Percentiles rank a stretch among this genome's conserved stretches.
Evolutionary conservation across 2,888 invertebrate species (phyloP).

Genomic region (Eurytoma californica): DNA sequence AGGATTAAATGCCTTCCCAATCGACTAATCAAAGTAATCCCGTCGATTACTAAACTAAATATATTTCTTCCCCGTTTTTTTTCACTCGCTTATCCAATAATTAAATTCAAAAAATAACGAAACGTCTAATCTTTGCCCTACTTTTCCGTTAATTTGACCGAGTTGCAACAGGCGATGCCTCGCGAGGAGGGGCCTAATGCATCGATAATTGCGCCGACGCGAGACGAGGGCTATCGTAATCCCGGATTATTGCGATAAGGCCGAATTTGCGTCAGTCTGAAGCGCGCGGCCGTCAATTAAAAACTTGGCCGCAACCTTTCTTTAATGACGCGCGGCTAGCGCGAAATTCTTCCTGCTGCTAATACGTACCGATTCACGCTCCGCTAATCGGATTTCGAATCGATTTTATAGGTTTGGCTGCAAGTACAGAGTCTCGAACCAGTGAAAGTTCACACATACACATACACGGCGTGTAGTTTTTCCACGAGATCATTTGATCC

Average conservation of each 20-base stretch:
- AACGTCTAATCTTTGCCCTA: no score
- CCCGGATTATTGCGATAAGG: constrained; percentile 19
- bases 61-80: no score
- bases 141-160: neutral
- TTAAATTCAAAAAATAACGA: neutral
- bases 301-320: neutral
- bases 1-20: constrained; percentile 15
- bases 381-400: constrained; percentile 24
- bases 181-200: constrained; percentile 2
- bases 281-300: no score
- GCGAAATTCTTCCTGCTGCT: neutral
- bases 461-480: neutral
- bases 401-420: neutral
- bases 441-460: constrained; percentile 29
- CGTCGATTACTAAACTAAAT: neutral
- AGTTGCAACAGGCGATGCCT: neutral
- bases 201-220: neutral
- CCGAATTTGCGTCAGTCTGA: constrained; percentile 6
- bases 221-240: neutral
- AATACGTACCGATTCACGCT: constrained; percentile 8
- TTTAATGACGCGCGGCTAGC: neutral
- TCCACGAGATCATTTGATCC: neutral
- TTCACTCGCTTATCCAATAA: neutral
- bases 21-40: no score
- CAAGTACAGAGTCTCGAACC: neutral